phyloP scores from a whole-genome alignment of 2,113 vertebrate species.

The Proterorhinus semilunaris region DNA sequence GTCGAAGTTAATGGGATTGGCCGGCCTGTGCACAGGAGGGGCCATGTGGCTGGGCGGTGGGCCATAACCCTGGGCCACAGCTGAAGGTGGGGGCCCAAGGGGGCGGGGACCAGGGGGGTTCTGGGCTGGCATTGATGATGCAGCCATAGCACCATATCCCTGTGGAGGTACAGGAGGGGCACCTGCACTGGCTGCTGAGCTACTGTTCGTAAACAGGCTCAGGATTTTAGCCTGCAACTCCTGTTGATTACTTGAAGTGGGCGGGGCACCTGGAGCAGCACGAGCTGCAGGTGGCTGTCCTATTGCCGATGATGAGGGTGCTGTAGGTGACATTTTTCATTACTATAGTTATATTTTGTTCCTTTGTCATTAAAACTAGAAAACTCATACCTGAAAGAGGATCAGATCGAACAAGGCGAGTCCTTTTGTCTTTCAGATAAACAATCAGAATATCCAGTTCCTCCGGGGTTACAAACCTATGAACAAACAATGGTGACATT shows the following conservation, averaged over 20 bases:
- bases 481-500: neutral
- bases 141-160: slow-evolving; percentile 78
- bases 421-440: slow-evolving; percentile 89
- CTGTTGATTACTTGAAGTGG: slow-evolving; percentile 82
- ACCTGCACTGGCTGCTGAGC: neutral
- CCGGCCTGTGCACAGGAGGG: slow-evolving; percentile 71
- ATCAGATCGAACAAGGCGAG: slow-evolving; percentile 83
- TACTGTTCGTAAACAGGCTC: slow-evolving; percentile 88
- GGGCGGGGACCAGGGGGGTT: slow-evolving; percentile 62
- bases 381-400: slow-evolving; percentile 77
- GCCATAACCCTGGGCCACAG: slow-evolving; percentile 65
- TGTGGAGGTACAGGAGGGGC: slow-evolving; percentile 13
- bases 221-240: slow-evolving; percentile 98
- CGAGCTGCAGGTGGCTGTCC: slow-evolving; percentile 38
- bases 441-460: slow-evolving; percentile 88
- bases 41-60: slow-evolving; percentile 74
- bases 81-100: slow-evolving; percentile 53
- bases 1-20: slow-evolving; percentile 89
- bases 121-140: slow-evolving; percentile 62
- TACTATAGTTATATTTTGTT: neutral
- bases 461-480: slow-evolving; percentile 87
- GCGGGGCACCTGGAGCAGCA: slow-evolving; percentile 44
- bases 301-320: slow-evolving; percentile 36
- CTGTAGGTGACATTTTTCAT: slow-evolving; percentile 1
- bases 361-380: neutral